Percentiles rank a stretch among this genome's conserved stretches.
These are phyloP conservation scores for Autographa pulchrina DNA, from an alignment of 2,888 invertebrate species.

Conservation along the genomic window DNA sequence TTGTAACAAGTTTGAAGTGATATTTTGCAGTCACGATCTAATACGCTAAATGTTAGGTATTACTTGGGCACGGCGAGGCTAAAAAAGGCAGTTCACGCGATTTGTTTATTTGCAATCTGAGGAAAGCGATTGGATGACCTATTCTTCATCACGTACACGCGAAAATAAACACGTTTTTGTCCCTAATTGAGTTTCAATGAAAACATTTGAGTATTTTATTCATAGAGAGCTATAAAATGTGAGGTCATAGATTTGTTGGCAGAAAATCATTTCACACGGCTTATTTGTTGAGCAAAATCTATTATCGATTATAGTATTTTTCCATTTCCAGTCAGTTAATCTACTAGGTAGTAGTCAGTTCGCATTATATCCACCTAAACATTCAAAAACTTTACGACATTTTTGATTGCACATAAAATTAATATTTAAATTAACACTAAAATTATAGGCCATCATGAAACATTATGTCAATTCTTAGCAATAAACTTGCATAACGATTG, in stretches of 20 bases:
- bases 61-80: slow-evolving; percentile 15
- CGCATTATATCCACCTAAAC: background rate
- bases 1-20: slow-evolving; percentile 6
- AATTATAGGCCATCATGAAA: background rate
- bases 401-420: background rate
- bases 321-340: too few species aligned
- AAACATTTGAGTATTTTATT: too few species aligned
- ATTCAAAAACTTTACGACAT: background rate
- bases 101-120: slow-evolving; percentile 13
- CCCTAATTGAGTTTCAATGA: background rate
- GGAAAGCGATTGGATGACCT: slow-evolving; percentile 2
- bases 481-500: slow-evolving; percentile 52
- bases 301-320: too few species aligned
- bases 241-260: too few species aligned
- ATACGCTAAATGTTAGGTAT: slow-evolving; percentile 15
- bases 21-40: slow-evolving; percentile 37
- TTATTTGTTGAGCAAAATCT: too few species aligned
- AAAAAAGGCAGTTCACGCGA: slow-evolving; percentile 26
- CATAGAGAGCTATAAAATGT: too few species aligned
- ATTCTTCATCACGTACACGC: background rate
- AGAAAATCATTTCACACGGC: too few species aligned
- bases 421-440: background rate
- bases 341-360: background rate
- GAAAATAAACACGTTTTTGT: background rate
- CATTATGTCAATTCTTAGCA: slow-evolving; percentile 21